Evolutionary conservation across 2,797 vertebrate species (phyloP).

Genomic region (Potorous gilbertii): DNA sequence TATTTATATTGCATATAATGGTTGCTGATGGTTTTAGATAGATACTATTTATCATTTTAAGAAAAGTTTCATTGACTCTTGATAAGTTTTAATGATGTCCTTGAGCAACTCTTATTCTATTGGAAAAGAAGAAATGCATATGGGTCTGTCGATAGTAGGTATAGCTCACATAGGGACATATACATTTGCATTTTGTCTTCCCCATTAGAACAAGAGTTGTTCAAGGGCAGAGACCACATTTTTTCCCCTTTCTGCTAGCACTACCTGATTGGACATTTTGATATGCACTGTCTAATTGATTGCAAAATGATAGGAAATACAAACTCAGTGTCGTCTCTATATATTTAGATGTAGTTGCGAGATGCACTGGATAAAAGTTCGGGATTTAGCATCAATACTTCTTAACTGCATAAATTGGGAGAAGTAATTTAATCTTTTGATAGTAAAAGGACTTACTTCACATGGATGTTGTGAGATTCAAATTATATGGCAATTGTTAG

Average conservation of each 20-base stretch:
- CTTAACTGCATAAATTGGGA: not conserved
- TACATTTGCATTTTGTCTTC: not conserved
- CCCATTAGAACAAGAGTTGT: not conserved
- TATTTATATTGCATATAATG: not conserved
- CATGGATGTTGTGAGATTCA: not conserved
- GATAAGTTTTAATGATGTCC: no score
- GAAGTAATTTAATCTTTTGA: not conserved
- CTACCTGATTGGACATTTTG: not conserved
- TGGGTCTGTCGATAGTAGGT: not conserved
- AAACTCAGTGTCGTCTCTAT: not conserved
- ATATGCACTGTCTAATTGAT: not conserved
- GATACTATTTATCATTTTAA: not conserved
- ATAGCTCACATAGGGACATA: not conserved
- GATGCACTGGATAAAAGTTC: not conserved
- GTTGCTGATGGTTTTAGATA: not conserved
- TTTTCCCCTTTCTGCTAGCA: not conserved
- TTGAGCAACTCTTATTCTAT: no score
- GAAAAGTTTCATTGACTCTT: not conserved
- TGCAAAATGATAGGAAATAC: not conserved
- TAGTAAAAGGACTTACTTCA: not conserved
- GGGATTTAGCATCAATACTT: not conserved
- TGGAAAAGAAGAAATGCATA: no score
- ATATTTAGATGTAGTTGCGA: not conserved
- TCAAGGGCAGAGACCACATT: not conserved
- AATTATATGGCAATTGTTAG: not conserved